Evolutionary conservation across 2,797 vertebrate species (phyloP), one percentile per base, ranked within the genome.

Genomic region (Chlorospingus flavigularis): DNA sequence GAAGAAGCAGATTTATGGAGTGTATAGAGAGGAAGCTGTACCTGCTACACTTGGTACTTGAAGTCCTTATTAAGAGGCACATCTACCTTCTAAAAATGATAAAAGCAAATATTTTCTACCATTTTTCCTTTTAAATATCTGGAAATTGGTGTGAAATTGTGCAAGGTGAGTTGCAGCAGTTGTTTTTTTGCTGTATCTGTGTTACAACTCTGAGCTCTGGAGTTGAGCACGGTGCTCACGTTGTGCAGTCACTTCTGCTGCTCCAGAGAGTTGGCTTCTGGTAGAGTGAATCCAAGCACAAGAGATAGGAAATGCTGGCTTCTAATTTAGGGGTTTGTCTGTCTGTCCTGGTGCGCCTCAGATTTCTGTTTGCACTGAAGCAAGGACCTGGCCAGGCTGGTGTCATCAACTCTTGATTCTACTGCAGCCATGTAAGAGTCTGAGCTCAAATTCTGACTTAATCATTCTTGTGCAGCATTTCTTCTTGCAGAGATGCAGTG

Each of bases 1-100:
- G 88, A 95, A 96, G 95, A 79, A 96, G 88, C 48, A 86, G 92
- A 97, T 97, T 95, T 93, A 92, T 94, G 90, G 83, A 65, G 76
- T 47, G 40, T 87, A 54, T 63, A 37, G 68, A 58, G 71, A 89
- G 33, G 94, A 85, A 93, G 39, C 8, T 13, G 58, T 40, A 66
- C 72, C 79, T 88, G 13, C 61, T 40, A 4, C 42, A 73, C 40
- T 77, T 83, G 31, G 45, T 60, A 23, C 16, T 55, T 37, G 40
- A 84, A 63, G 66, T 86, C 39, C 78, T 43, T 35, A 47, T 75
- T 33, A 76, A 79, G 51, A 83, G 24, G 25, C 18, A 21, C 5
- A 17, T 51, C 11, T 54, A 54, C 48, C 20, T 91, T 93, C 63
- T 54, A 70, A 89, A 43, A 72, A 75, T 67, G 26, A 78, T 70